Evolutionary conservation across 2,888 invertebrate species (phyloP).

Genomic region (Polyploca ridens): DNA sequence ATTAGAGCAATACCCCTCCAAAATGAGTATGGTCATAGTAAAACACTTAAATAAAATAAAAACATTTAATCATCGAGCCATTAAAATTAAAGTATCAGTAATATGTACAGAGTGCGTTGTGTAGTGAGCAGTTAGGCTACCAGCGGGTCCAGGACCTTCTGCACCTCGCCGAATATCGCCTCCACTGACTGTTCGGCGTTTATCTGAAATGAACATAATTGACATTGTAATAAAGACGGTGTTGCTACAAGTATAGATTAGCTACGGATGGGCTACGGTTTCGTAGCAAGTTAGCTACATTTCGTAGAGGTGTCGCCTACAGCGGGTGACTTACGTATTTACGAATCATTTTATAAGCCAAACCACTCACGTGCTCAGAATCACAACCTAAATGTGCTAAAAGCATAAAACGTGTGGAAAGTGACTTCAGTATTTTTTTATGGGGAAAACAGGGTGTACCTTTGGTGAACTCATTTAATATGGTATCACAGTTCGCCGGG

Average conservation of each 20-base stretch:
- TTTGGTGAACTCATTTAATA: too few species aligned
- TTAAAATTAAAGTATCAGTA: slow-evolving; percentile 32
- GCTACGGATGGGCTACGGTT: slow-evolving; percentile 14
- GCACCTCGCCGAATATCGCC: slow-evolving; percentile 90
- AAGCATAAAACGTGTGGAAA: too few species aligned
- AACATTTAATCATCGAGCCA: slow-evolving; percentile 31
- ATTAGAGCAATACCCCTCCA: too few species aligned
- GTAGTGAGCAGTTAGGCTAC: slow-evolving; percentile 32
- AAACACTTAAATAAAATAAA: slow-evolving; percentile 8
- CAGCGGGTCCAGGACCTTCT: slow-evolving; percentile 83
- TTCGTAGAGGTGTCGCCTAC: not conserved
- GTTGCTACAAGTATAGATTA: not conserved
- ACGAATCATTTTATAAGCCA: not conserved
- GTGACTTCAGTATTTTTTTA: too few species aligned
- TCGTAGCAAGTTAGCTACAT: slow-evolving; percentile 26
- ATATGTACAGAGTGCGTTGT: slow-evolving; percentile 38
- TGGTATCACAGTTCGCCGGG: too few species aligned
- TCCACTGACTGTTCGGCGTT: slow-evolving; percentile 91
- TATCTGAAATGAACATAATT: slow-evolving; percentile 84
- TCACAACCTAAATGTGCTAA: too few species aligned
- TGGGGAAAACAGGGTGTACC: too few species aligned
- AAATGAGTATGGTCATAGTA: too few species aligned
- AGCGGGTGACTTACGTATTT: not conserved
- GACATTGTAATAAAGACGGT: not conserved
- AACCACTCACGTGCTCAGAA: too few species aligned